A percentile compares a stretch with the other conserved stretches of the same genome.
These are phyloP conservation scores for Matsumurasca onukii DNA, from an alignment of 1,140 invertebrate species.

Conservation along the genomic window DNA sequence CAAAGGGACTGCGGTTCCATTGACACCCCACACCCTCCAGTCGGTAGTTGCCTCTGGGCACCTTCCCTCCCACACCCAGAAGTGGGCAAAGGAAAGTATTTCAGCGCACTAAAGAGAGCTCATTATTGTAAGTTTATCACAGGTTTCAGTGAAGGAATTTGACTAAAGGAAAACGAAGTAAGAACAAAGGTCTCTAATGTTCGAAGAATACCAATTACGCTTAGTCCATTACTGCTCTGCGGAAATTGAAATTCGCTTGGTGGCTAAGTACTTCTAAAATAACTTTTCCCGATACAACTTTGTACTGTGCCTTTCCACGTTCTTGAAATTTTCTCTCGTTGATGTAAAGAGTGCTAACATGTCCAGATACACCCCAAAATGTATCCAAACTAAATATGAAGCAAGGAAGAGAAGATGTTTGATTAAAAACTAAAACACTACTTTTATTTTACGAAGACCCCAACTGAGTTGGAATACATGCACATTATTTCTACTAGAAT, in stretches of 20 bases:
- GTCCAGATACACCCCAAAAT: not conserved
- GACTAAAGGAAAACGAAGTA: too few relatives aligned
- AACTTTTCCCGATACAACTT: too few relatives aligned
- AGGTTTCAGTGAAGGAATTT: not conserved
- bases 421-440: not conserved
- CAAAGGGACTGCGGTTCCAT: not conserved
- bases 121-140: not conserved
- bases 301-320: too few relatives aligned
- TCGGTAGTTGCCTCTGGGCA: constrained; percentile 44
- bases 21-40: constrained; percentile 33
- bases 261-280: too few relatives aligned
- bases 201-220: too few relatives aligned
- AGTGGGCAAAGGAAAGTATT: not conserved
- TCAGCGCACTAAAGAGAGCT: not conserved
- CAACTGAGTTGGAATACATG: not conserved
- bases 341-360: not conserved
- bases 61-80: constrained; percentile 36
- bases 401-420: not conserved
- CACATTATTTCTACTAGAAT: not conserved
- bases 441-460: not conserved
- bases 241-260: too few relatives aligned
- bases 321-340: too few relatives aligned
- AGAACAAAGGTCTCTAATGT: too few relatives aligned
- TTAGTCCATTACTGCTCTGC: too few relatives aligned
- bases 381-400: not conserved